Evolutionary conservation across 2,888 invertebrate genomes (phyloP), one percentile per base, ranked within the genome.

Genomic region (Deilephila elpenor): DNA sequence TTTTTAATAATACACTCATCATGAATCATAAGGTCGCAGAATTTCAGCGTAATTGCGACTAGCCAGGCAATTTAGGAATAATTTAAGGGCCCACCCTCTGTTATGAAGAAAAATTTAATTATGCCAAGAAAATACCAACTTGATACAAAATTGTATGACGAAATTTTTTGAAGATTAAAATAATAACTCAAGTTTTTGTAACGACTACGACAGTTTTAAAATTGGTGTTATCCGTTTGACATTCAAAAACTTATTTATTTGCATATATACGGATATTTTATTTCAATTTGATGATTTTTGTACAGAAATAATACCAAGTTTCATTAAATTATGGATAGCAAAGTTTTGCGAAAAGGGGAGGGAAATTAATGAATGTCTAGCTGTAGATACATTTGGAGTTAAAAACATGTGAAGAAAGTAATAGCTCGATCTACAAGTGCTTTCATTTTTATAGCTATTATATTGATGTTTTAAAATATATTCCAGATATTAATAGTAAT

Each of bases 41-140:
- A 56, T 51, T 25, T 20, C 67, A 17, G 17, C 67, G 44, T 67
- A 51, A 67, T 67, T 67, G 44, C 51, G 44, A 67, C 37, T 20
- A 64, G 67, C 67, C 67, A 51, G 25, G 67, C 67, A 67, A 67
- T 67, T 67, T 67, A 67, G 44, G 2, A 51, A 51, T 62, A 67
- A 67, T 67, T 67, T 67, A 67, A 25, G 67, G 17, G 25, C 19
- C 44, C 44, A 44, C 64, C 11, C 14, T 19, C 17, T 67, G 20
- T 17, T 51, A 67, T 51, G 51, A 67, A 3, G 25, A 51, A 67
- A 67, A 44, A 67, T 67, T 44, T 67, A 67, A 67, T 67, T 67
- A 67, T 67, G 25, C 25, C 44, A 67, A 6, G 44, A 64, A 44
- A 67, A 51, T 67, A 67, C 44, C 67, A 67, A 67, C 14, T 67